A percentile compares a stretch with the other conserved stretches of the same genome.
These are phyloP conservation scores for Neoniphon sammara DNA, from an alignment of 2,797 vertebrate genomes.

Conservation along the genomic window DNA sequence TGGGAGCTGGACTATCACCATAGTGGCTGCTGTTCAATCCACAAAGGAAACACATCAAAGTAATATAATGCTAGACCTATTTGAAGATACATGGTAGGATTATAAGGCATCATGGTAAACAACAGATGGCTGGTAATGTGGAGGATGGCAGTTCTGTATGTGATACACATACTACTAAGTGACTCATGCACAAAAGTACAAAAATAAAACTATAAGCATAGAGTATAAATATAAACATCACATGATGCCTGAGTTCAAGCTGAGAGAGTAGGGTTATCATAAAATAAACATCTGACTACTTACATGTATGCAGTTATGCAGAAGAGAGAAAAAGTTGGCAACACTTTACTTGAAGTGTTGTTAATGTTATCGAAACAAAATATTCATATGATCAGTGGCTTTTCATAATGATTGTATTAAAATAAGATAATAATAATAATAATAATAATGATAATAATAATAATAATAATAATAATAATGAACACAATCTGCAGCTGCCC, in stretches of 20 bases:
- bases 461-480: too few relatives aligned
- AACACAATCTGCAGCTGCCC: too few relatives aligned
- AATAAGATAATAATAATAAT: too few relatives aligned
- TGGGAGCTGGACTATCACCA: background rate
- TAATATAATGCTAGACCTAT: conserved; percentile 23
- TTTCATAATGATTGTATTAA: too few relatives aligned
- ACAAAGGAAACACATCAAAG: conserved; percentile 12
- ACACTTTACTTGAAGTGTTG: too few relatives aligned
- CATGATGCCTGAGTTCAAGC: background rate
- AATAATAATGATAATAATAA: too few relatives aligned
- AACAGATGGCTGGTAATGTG: conserved; percentile 52
- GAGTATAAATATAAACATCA: conserved; percentile 14
- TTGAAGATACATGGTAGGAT: conserved; percentile 45
- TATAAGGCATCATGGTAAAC: conserved; percentile 41
- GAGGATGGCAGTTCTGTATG: conserved; percentile 16
- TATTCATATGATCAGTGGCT: too few relatives aligned
- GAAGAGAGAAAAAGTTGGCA: too few relatives aligned
- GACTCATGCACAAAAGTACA: conserved; percentile 16
- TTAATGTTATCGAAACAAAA: too few relatives aligned
- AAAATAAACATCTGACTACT: background rate
- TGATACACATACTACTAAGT: conserved; percentile 22
- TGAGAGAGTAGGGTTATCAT: background rate
- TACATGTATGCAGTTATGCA: background rate
- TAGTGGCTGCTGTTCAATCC: background rate
- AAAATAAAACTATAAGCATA: conserved; percentile 7